Evolutionary conservation across 2,113 vertebrate genomes (phyloP).

Genomic region (Mastomys natalensis): DNA sequence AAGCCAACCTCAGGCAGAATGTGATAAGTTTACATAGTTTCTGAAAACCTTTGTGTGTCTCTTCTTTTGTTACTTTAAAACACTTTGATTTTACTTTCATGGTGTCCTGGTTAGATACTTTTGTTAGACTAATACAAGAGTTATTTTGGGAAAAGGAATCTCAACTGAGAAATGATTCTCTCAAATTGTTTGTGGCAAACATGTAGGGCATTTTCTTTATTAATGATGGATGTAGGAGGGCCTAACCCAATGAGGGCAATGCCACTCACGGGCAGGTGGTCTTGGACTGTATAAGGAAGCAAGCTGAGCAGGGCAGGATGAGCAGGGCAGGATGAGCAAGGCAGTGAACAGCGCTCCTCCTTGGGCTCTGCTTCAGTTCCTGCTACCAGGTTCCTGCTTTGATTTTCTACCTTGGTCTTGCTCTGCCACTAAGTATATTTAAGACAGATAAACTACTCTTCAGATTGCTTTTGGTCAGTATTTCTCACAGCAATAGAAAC

Average conservation of each 20-base stretch:
- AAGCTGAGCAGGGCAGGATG: not conserved
- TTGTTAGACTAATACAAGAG: not conserved
- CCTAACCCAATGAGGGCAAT: not conserved
- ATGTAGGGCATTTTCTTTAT: not conserved
- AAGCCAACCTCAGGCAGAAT: not conserved
- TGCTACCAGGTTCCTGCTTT: not conserved
- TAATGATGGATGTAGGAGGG: not conserved
- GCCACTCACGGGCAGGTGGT: not conserved
- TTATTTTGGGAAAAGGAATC: not conserved
- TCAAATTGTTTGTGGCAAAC: not conserved
- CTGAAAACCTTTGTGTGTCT: not conserved
- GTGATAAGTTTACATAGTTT: too few species aligned
- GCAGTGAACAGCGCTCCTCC: not conserved
- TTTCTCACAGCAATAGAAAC: not conserved
- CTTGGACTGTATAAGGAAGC: not conserved
- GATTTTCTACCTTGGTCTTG: not conserved
- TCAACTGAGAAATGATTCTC: not conserved
- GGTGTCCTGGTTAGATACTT: not conserved
- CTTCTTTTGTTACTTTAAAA: not conserved
- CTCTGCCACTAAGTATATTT: not conserved
- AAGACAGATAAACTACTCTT: not conserved
- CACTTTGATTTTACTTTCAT: too few species aligned
- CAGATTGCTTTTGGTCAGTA: not conserved
- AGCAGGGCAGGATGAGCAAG: not conserved
- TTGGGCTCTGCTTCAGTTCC: not conserved